Conservation (phyloP, 2,113 vertebrate genomes). For the Struthio camelus region DNA sequence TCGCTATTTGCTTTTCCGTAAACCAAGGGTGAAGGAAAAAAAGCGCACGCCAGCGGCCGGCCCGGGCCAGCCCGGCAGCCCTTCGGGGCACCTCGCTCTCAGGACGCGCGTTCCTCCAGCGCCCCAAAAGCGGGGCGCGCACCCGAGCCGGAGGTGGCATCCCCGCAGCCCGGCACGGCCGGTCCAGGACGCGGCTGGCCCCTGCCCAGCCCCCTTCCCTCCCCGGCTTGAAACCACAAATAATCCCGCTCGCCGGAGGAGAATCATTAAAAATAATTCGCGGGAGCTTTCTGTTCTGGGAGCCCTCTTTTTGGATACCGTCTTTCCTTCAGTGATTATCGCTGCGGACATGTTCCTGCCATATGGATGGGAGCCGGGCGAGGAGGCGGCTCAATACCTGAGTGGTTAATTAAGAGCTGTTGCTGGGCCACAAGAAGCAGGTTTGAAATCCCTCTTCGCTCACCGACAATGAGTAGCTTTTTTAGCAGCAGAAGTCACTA, state of each 20-base stretch:
- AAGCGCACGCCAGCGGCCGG: no score
- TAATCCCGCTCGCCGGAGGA: slow-evolving; percentile 84
- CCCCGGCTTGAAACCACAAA: slow-evolving; percentile 84
- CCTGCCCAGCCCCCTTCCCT: not conserved
- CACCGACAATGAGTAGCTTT: slow-evolving; percentile 87
- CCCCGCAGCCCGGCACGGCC: no score
- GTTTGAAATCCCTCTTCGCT: slow-evolving; percentile 90
- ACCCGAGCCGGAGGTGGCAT: not conserved
- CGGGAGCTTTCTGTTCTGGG: slow-evolving; percentile 87
- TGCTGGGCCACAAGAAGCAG: slow-evolving; percentile 93
- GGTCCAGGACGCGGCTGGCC: slow-evolving; percentile 77
- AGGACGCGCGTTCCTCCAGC: not conserved
- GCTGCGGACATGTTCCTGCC: slow-evolving; percentile 88
- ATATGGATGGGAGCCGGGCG: slow-evolving; percentile 91
- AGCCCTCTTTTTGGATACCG: slow-evolving; percentile 86
- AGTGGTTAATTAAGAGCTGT: slow-evolving; percentile 99
- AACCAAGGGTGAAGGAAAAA: not conserved
- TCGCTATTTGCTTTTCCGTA: not conserved
- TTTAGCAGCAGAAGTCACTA: slow-evolving; percentile 84
- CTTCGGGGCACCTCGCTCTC: not conserved
- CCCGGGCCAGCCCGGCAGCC: no score
- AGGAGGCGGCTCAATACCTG: slow-evolving; percentile 93
- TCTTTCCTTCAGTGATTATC: slow-evolving; percentile 92
- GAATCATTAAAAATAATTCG: slow-evolving; percentile 99
- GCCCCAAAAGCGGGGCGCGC: not conserved